Evolutionary conservation across 2,888 invertebrate genomes (phyloP).

Genomic region (Ectobius pallidus): DNA sequence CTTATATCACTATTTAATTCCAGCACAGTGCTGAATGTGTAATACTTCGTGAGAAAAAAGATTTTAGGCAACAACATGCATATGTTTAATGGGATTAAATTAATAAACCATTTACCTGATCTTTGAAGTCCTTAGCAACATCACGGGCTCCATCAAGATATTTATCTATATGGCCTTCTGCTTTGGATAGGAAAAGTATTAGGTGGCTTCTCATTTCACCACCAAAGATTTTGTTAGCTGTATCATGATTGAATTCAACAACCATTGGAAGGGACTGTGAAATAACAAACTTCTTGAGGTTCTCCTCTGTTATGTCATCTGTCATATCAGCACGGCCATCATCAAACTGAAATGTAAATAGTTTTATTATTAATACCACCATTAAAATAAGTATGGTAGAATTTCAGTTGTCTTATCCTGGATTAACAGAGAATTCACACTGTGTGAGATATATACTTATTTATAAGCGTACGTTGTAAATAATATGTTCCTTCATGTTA

Average conservation of each 20-base stretch:
- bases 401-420: no score
- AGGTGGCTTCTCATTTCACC: slow-evolving; percentile 97
- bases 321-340: slow-evolving; percentile 78
- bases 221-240: slow-evolving; percentile 97
- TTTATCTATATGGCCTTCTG: slow-evolving; percentile 82
- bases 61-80: no score
- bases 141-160: slow-evolving; percentile 77
- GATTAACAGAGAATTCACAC: no score
- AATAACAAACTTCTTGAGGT: slow-evolving; percentile 81
- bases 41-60: no score
- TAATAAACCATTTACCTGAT: slow-evolving; percentile 61
- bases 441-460: no score
- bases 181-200: slow-evolving; percentile 92
- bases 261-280: slow-evolving; percentile 87
- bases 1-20: no score
- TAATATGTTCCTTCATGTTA: no score
- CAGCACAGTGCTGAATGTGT: no score
- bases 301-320: slow-evolving; percentile 69
- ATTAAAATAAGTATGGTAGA: no score
- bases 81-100: no score
- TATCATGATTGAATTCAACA: slow-evolving; percentile 96
- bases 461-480: no score
- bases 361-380: neutral
- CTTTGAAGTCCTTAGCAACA: slow-evolving; percentile 89
- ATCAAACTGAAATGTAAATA: slow-evolving; percentile 70